Conservation (phyloP, 2,113 vertebrate genomes). For the Danionella cerebrum region DNA sequence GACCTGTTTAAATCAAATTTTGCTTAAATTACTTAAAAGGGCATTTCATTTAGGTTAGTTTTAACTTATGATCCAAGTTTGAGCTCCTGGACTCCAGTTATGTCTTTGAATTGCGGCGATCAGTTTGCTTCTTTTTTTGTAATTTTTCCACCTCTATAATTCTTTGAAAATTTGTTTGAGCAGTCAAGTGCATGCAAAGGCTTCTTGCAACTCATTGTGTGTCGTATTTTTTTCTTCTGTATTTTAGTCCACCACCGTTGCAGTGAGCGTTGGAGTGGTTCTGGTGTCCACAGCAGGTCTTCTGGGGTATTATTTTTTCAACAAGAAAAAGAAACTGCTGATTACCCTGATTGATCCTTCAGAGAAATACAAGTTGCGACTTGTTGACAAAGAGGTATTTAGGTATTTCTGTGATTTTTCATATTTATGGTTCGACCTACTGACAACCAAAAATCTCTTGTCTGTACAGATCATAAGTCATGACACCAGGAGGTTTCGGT, state of each 20-base stretch:
- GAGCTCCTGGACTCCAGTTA: too few species aligned
- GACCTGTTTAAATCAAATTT: too few species aligned
- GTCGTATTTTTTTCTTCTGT: background rate
- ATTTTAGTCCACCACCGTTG: slow-evolving; percentile 40
- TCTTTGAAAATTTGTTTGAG: too few species aligned
- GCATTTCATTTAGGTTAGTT: too few species aligned
- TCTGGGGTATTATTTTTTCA: slow-evolving; percentile 50
- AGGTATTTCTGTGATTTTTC: background rate
- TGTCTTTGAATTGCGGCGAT: too few species aligned
- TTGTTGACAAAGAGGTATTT: slow-evolving; percentile 62
- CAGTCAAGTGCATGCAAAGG: too few species aligned
- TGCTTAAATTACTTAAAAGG: too few species aligned
- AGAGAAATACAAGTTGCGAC: slow-evolving; percentile 60
- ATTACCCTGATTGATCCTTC: slow-evolving; percentile 56
- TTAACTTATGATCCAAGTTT: too few species aligned
- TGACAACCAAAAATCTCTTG: background rate
- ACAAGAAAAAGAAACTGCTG: slow-evolving; percentile 49
- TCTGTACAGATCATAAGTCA: slow-evolving; percentile 56
- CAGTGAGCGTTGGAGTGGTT: slow-evolving; percentile 57
- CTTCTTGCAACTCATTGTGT: background rate
- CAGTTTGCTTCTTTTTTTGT: too few species aligned
- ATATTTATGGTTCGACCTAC: too few species aligned
- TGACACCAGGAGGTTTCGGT: slow-evolving; percentile 64
- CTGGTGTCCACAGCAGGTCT: slow-evolving; percentile 53
- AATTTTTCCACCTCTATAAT: too few species aligned